These are phyloP conservation scores for Himalopsyche phryganea DNA, from an alignment of 1,140 invertebrate genomes.

Conservation along the genomic window DNA sequence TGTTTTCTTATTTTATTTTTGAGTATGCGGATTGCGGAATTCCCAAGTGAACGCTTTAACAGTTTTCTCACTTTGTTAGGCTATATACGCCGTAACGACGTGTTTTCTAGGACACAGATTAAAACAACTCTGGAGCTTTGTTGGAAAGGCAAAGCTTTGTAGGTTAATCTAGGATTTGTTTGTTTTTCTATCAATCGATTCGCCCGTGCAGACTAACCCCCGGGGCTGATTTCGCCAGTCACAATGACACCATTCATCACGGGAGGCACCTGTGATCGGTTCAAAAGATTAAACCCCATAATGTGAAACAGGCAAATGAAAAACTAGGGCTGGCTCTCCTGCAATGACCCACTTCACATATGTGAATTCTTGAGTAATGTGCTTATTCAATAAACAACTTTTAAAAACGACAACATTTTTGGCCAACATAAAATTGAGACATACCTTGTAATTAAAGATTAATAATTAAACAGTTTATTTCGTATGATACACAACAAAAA, in stretches of 20 bases:
- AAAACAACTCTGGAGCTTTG: slow-evolving; percentile 12
- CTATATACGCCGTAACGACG: slow-evolving; percentile 12
- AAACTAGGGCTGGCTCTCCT: too few relatives aligned
- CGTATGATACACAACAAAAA: too few relatives aligned
- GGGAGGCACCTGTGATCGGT: too few relatives aligned
- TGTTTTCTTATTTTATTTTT: slow-evolving; percentile 19
- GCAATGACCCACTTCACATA: too few relatives aligned
- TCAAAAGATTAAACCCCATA: too few relatives aligned
- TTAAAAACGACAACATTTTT: too few relatives aligned
- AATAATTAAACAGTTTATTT: too few relatives aligned
- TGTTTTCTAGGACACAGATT: slow-evolving; percentile 8
- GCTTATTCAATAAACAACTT: too few relatives aligned
- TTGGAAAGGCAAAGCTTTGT: slow-evolving; percentile 9
- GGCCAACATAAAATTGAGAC: too few relatives aligned
- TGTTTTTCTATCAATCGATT: slow-evolving; percentile 9
- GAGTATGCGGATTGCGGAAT: slow-evolving; percentile 17
- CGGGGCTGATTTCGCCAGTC: slow-evolving; percentile 2
- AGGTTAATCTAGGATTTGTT: slow-evolving; percentile 15
- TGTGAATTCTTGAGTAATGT: too few relatives aligned
- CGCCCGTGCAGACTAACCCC: slow-evolving; percentile 10
- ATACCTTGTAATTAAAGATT: too few relatives aligned
- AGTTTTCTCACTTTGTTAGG: slow-evolving; percentile 6
- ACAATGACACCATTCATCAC: slow-evolving; percentile 8
- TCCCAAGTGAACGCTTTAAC: slow-evolving; percentile 26
- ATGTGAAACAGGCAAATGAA: too few relatives aligned